Evolutionary conservation across 2,113 vertebrate species (phyloP), one percentile per base, ranked within the genome.

Genomic region (Sorex araneus): DNA sequence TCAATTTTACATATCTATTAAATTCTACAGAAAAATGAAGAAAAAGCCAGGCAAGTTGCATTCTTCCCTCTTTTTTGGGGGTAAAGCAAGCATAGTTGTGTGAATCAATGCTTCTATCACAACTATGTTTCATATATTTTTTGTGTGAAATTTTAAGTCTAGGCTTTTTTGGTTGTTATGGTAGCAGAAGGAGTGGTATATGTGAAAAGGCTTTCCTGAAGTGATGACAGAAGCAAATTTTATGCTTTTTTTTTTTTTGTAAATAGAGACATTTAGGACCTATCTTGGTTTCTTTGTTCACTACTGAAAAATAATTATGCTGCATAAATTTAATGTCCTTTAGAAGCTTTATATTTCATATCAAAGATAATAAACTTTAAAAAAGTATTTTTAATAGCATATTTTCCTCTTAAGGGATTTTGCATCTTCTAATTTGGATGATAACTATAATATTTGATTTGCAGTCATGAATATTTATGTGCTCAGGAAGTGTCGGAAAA

Each of bases 381-480:
- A 97, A 60, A 96, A 96, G 74, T 87, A n/a, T 92, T 94, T 95
- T 97, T 95, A 95, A 97, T 95, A 94, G 71, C 67, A 89, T 74
- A 81, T 96, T 97, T 97, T 94, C 67, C 67, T 94, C 90, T 95
- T 92, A 95, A 93, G 70, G 30, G 88, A 10, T 84, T 83, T 89
- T 89, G 60, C 84, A 87, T 43, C 90, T 92, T 94, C 94, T 96
- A 96, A 97, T 97, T 94, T 95, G 54, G 75, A 96, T 94, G 95
- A 87, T 95, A 97, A 92, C 89, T 92, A 80, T 76, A 96, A 87
- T 95, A 96, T 77, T 23, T 86, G 89, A 87, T 90, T 97, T 96
- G 92, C 69, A 93, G 94, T 97, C 96, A 97, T 97, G 96, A 97
- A 97, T 98, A 96, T 97, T 96, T 96, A 97, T 96, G 91, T 92